phyloP scores from a whole-genome alignment of 2,797 vertebrate species.

The Columba guinea region DNA sequence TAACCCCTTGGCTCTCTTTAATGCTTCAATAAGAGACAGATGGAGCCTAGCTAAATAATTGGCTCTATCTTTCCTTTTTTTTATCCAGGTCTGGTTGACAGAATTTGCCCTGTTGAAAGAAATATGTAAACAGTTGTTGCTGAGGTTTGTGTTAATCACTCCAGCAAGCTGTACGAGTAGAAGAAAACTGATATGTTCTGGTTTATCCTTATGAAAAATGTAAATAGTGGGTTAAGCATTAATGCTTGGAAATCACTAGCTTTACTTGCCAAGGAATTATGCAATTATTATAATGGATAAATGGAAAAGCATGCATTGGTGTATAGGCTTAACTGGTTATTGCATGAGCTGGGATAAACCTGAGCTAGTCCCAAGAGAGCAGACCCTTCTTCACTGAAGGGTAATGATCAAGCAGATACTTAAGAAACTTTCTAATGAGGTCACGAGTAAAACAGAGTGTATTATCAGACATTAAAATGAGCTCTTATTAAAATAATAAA shows the following conservation, averaged over 20 bases:
- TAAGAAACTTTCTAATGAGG: constrained; percentile 10
- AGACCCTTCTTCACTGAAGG: not conserved
- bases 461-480: not conserved
- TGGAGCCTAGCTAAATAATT: not conserved
- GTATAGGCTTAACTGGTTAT: not conserved
- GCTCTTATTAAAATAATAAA: constrained; percentile 5
- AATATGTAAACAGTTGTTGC: not conserved
- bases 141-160: not conserved
- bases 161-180: not conserved
- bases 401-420: not conserved
- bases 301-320: not conserved
- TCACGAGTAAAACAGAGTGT: not conserved
- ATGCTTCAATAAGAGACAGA: not conserved
- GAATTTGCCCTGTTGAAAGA: not conserved
- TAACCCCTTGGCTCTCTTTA: not conserved
- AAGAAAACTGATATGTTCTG: not conserved
- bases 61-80: not conserved
- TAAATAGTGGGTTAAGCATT: not conserved
- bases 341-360: not conserved
- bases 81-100: not conserved
- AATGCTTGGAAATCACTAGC: not conserved
- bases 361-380: not conserved
- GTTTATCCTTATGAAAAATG: not conserved
- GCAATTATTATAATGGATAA: not conserved
- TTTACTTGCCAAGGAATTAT: not conserved